These are phyloP conservation scores for Planococcus citri DNA, from an alignment of 1,140 invertebrate genomes.

Conservation along the genomic window DNA sequence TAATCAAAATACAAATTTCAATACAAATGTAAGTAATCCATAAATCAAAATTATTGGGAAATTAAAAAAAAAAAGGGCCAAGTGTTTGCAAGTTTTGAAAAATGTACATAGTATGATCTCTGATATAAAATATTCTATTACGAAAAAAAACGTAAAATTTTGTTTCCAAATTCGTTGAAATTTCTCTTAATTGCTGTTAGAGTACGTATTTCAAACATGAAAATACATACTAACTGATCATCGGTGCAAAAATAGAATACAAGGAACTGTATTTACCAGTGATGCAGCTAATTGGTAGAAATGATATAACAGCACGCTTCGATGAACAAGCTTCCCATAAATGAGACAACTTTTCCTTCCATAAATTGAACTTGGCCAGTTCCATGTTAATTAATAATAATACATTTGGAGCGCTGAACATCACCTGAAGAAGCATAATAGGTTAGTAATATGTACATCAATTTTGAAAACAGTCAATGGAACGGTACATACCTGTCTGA, in stretches of 20 bases:
- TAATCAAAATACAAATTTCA: too few relatives aligned
- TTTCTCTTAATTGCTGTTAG: too few relatives aligned
- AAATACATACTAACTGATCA: background rate
- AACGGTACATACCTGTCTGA: background rate
- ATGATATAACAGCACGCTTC: background rate
- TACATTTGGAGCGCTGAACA: background rate
- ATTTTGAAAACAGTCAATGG: background rate
- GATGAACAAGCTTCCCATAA: background rate
- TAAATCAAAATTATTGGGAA: too few relatives aligned
- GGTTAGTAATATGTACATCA: background rate
- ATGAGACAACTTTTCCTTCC: background rate
- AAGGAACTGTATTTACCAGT: background rate
- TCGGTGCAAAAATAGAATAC: background rate
- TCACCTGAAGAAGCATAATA: background rate
- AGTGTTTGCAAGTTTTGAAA: too few relatives aligned
- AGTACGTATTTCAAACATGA: too few relatives aligned
- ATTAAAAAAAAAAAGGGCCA: too few relatives aligned
- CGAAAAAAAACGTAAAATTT: too few relatives aligned
- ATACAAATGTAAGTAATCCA: too few relatives aligned
- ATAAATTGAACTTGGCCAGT: background rate
- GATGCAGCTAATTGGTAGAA: background rate
- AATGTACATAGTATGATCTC: too few relatives aligned
- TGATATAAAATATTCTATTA: too few relatives aligned
- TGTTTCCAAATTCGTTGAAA: too few relatives aligned
- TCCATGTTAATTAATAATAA: background rate